Evolutionary conservation across 2,888 invertebrate species (phyloP).

Genomic region (Anagyrus pseudococci): DNA sequence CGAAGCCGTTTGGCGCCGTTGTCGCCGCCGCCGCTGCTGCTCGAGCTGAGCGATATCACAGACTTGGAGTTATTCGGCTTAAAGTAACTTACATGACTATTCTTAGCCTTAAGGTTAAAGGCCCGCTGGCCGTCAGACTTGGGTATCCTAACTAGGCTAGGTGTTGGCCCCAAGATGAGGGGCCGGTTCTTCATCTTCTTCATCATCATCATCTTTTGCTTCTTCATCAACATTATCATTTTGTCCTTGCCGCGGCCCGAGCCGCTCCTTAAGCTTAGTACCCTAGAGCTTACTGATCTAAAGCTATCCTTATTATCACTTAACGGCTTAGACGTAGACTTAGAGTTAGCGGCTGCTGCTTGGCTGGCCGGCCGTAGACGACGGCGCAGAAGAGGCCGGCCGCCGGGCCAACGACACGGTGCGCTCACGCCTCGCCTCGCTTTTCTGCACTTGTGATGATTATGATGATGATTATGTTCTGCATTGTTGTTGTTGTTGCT

Average conservation of each 20-base stretch:
- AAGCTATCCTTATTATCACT: conserved; percentile 63
- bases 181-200: conserved; percentile 29
- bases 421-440: conserved; percentile 38
- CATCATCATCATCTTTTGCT: conserved; percentile 2
- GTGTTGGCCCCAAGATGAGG: conserved; percentile 47
- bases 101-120: conserved; percentile 61
- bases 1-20: conserved; percentile 13
- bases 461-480: conserved; percentile 56
- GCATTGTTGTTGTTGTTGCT: conserved; percentile 55
- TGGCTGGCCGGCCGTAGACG: conserved; percentile 49
- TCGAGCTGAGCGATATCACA: conserved; percentile 63
- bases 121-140: conserved; percentile 61
- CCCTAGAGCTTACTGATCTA: conserved; percentile 61
- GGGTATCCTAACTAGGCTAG: conserved; percentile 63
- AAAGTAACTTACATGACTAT: conserved; percentile 60
- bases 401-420: conserved; percentile 26
- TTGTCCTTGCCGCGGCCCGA: conserved; percentile 13
- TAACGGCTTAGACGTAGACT: conserved; percentile 62
- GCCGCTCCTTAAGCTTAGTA: conserved; percentile 57
- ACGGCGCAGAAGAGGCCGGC: neutral
- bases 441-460: conserved; percentile 59
- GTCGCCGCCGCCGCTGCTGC: conserved; percentile 35
- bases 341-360: conserved; percentile 60
- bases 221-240: conserved; percentile 5
- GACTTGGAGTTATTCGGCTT: conserved; percentile 57